Evolutionary conservation across 2,797 vertebrate species (phyloP).

Genomic region (Martes flavigula): DNA sequence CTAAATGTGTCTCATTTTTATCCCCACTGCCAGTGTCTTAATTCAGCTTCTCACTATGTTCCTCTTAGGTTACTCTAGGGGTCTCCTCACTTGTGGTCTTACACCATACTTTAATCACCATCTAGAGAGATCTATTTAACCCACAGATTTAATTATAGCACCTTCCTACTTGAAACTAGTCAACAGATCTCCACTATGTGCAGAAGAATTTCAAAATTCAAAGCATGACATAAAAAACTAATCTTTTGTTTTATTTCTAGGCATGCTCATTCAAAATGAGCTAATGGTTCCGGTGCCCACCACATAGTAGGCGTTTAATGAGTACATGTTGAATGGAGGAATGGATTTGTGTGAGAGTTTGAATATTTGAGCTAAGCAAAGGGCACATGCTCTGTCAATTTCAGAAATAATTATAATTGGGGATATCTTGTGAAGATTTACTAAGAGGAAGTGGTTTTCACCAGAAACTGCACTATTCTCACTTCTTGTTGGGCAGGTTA

Average conservation of each 20-base stretch:
- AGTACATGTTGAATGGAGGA: not conserved
- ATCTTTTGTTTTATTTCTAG: not conserved
- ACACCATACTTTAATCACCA: not conserved
- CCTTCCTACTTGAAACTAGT: not conserved
- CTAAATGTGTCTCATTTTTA: not conserved
- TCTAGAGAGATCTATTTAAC: not conserved
- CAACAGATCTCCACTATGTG: not conserved
- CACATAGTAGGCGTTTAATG: not conserved
- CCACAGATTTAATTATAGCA: not conserved
- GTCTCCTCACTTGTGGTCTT: not conserved
- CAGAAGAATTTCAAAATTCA: not conserved
- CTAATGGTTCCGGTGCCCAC: not conserved
- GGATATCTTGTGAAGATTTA: not conserved
- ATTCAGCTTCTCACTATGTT: not conserved
- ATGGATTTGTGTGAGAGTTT: not conserved
- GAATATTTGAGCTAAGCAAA: not conserved
- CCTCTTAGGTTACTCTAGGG: not conserved
- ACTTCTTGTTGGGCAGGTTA: not conserved
- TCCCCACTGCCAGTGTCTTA: not conserved
- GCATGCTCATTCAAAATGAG: not conserved
- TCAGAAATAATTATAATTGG: not conserved
- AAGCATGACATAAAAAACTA: not conserved
- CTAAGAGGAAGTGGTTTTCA: not conserved
- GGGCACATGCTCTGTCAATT: no score
- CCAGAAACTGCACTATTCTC: not conserved